Evolutionary conservation across 2,113 vertebrate species (phyloP).

Genomic region (Cynopterus brachyotis): DNA sequence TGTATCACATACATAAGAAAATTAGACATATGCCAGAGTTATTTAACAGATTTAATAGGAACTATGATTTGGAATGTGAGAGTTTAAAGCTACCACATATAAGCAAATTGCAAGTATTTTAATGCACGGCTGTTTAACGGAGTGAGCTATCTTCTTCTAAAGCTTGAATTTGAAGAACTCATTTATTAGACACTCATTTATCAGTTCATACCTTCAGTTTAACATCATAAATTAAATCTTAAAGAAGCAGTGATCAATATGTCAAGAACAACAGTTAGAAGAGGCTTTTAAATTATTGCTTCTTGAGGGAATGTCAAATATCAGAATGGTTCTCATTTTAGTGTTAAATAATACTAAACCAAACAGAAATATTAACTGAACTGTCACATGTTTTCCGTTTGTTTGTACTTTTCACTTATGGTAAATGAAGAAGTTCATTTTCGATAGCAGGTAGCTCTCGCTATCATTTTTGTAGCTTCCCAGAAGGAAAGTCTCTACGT

Average conservation of each 20-base stretch:
- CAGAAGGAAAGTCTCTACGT: fast-evolving
- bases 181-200: background rate
- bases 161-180: background rate
- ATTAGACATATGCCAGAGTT: background rate
- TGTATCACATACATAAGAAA: background rate
- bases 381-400: fast-evolving
- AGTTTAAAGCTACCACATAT: background rate
- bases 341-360: background rate
- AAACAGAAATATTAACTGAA: background rate
- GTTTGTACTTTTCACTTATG: background rate
- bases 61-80: background rate
- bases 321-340: background rate
- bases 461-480: background rate
- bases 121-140: background rate
- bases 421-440: background rate
- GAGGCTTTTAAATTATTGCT: background rate
- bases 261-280: background rate
- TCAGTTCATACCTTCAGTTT: background rate
- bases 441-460: background rate
- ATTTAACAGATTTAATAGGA: background rate
- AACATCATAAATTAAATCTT: background rate
- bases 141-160: background rate
- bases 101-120: background rate
- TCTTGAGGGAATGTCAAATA: background rate
- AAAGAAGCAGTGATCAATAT: background rate